Base-by-base conservation (phyloP, 2,113 vertebrate species). In the Philantomba maxwellii region DNA sequence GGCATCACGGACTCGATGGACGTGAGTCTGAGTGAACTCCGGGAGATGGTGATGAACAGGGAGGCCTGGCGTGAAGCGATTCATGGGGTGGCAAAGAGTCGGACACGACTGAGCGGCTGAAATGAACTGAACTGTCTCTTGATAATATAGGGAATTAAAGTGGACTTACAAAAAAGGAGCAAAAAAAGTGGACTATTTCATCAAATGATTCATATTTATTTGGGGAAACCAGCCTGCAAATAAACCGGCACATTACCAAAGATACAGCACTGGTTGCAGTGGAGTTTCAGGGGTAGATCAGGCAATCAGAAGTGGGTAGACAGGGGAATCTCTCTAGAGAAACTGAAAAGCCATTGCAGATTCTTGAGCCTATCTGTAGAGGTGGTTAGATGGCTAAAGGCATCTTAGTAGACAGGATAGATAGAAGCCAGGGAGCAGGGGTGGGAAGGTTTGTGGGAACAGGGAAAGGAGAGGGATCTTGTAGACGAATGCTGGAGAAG, bases 311-410 rank as follows among this genome's bases (percentile, higher is more conserved):
- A n/a, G 6, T 9, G 26, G 73, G 2, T 6, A 10, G 17, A 3
- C 17, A 47, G 7, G 10, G 19, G 10, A 28, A 21, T 78, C 30
- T 45, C 47, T 36, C 43, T 87, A 30, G n/a, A 89, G 14, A 14
- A 45, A 10, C 16, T 62, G n/a, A 17, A 62, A 57, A 83, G 12
- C 23, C 53, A 30, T 26, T 2, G 1, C 0, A 12, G 11, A 88
- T 8, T 6, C 3, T 0, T 2, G 2, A 51, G 19, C 8, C 51
- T 4, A 55, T 6, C 0, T 55, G 2, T 2, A 26, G 80, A 39
- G 0, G 5, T 9, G 58, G 16, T 2, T 11, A 57, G 33, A 15
- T 25, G 12, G 2, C 70, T 28, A 28, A 62, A 1, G 25, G 21
- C 6, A 33, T 53, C 7, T 45, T 26, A 9, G 3, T n/a, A 15